Base-by-base conservation (phyloP, 2,797 vertebrate species). In the Myiotriccus ornatus region DNA sequence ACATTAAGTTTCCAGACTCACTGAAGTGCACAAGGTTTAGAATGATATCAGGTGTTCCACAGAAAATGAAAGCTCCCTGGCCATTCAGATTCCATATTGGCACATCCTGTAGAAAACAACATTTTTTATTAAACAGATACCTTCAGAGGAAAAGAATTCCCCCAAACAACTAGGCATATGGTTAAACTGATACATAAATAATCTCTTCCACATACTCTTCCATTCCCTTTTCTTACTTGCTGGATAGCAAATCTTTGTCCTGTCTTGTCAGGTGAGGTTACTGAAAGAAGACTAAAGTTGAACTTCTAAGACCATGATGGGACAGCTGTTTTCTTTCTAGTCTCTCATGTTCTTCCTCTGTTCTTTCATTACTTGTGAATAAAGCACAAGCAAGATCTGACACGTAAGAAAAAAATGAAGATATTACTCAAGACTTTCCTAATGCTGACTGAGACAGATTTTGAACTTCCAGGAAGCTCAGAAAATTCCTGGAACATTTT, bases 381-480 rank as follows among this genome's bases (percentile, higher is more conserved):
- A 85, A 89, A 88, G 53, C 13, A 62, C 9, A 69, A 91, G 17
- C 73, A 78, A 94, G 84, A 34, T 46, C 77, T 84, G 71, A 80
- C 53, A 85, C 0, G 7, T 27, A 46, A 91, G 34, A 19, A 71
- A 86, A 67, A 91, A 73, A 64, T 1, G 30, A 75, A 47, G 3
- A 32, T 41, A 19, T 80, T 41, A 83, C 30, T 95, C 71, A 89
- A 87, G 57, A 77, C 35, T 9, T 79, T 84, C 11, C 2, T 68
- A 81, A 53, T n/a, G 67, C 44, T 84, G 70, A 90, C 59, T 59
- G 44, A 74, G 25, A 0, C 37, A 80, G 89, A 93, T 67, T 70
- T 53, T 64, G 60, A 83, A 93, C 68, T 90, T 96, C 78, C 90
- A 67, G 88, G 84, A 95, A 94, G 78, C 15, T 84, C 37, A 80